Evolutionary conservation across 2,113 vertebrate genomes (phyloP), one percentile per base, ranked within the genome.

Genomic region (Stegastes partitus): DNA sequence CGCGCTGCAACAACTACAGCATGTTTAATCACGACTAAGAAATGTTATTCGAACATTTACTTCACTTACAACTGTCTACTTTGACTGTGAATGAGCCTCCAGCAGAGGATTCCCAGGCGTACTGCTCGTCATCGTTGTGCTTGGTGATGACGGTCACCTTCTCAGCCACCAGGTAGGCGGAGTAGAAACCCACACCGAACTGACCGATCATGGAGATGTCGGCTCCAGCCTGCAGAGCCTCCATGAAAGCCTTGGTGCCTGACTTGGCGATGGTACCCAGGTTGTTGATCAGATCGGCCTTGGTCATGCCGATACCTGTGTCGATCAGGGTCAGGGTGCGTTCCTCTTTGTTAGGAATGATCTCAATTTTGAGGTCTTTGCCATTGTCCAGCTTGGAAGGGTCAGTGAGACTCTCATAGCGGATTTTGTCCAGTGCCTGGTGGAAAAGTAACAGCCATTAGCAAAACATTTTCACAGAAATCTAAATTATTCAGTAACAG

Each of bases 191-290:
- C 76, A 96, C 95, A 21, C 95, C 95, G 0, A 96, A 96, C 92
- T 96, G 95, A 6, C 95, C 95, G 0, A 96, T 96, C 95, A 96
- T 95, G 55, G 94, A 95, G 82, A 96, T 95, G 78, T 96, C 95
- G 0, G 95, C 95, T 84, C 95, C 95, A 39, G 95, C 94, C 84
- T 95, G 94, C 77, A 96, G 92, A 68, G 95, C 95, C 89, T 95
- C 95, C 95, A 95, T 96, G 85, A 96, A 96, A 16, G 95, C 95
- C 78, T 95, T 96, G 53, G 95, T 95, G 76, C 95, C 95, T 1
- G 95, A 95, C 79, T 96, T 95, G 47, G 95, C 95, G 5, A 96
- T 96, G 34, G 95, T 95, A 7, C 95, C 95, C 70, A 96, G 75
- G 62, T 96, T 96, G 77, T 96, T 95, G 72, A 96, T 95, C 71